Evolutionary conservation across 2,113 vertebrate species (phyloP), one percentile per base, ranked within the genome.

Genomic region (Crotalus horridus): DNA sequence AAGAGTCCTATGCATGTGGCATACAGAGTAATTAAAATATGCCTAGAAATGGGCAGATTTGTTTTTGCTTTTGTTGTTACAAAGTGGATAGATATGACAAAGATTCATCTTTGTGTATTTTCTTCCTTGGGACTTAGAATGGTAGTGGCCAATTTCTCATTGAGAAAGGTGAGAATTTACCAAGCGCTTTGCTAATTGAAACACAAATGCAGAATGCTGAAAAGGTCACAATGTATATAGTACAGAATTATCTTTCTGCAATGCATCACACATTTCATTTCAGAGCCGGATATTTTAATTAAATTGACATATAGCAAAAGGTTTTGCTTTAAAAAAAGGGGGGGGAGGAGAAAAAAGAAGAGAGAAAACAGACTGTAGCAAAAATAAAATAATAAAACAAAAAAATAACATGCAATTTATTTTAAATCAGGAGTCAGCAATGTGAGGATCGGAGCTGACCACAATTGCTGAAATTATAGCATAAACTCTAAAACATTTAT

Each of bases 221-320:
- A 96, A 97, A 97, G 96, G 97, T 97, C 96, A 96, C 93, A n/a
- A 0, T 90, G 90, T 11, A 17, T 21, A 94, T 89, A 95, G 95
- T 91, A 89, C 92, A 95, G 89, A 64, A 81, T 53, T 95, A 29
- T 81, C 93, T 95, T 94, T 95, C 87, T 89, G 87, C 85, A 94
- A 92, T 96, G 91, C 12, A 94, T 96, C 93, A 95, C 93, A 81
- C 64, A 92, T 94, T 96, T 96, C 64, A 92, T 92, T 96, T 94
- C 89, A 90, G 90, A 95, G 94, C 95, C 93, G 87, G 81, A 94
- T 90, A 92, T 92, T 95, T 93, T 95, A 96, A 96, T 95, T 94
- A 94, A 94, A 93, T 53, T 92, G 87, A 56, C 64, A 95, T 92
- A 92, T 93, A 93, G 93, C 89, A 93, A 87, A 86, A 91, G 89